Base-by-base conservation (phyloP, 92 coral and sea anemone species). In the Ricordea florida region DNA sequence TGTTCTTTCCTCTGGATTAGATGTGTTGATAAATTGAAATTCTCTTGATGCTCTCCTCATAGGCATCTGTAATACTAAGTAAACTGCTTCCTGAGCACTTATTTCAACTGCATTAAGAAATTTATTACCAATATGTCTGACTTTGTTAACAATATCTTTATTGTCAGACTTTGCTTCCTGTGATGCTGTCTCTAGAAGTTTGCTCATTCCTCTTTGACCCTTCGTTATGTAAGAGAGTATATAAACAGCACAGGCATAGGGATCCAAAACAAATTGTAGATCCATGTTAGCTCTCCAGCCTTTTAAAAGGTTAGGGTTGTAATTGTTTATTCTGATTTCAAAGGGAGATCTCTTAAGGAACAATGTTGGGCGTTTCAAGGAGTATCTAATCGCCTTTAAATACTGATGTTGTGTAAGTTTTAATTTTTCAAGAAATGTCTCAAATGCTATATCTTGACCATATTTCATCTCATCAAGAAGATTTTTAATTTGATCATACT, bases 141-240 rank as follows among this genome's bases (percentile, higher is more conserved):
- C 71, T 59, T 57, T 60, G 55, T 61, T 60, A 25, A 59, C 72
- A 69, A 82, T 64, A 63, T 65, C 74, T 48, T 72, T 63, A 64
- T 74, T 74, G 36, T 82, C 82, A 16, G 66, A 30, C 29, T 57
- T 64, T 42, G 88, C 88, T 66, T 83, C 84, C 58, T 75, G 59
- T 26, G 67, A 64, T 44, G 84, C 88, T 57, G 57, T 81, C 18
- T 65, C 68, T 42, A 56, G 67, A 40, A 81, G 57, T 55, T 81
- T 83, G 64, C 88, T 75, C 83, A 83, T 66, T 44, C 88, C 88
- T 44, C 88, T 53, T 59, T 83, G 88, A 53, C 82, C 82, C 59
- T 80, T 80, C 0, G 86, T 71, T 35, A 80, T 80, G 60, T 80
- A 80, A 56, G 86, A 70, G 16, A 57, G 52, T 7, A 80, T 80